These are phyloP conservation scores for Thaumetopoea pityocampa DNA, from an alignment of 1,140 invertebrate genomes.

Conservation along the genomic window DNA sequence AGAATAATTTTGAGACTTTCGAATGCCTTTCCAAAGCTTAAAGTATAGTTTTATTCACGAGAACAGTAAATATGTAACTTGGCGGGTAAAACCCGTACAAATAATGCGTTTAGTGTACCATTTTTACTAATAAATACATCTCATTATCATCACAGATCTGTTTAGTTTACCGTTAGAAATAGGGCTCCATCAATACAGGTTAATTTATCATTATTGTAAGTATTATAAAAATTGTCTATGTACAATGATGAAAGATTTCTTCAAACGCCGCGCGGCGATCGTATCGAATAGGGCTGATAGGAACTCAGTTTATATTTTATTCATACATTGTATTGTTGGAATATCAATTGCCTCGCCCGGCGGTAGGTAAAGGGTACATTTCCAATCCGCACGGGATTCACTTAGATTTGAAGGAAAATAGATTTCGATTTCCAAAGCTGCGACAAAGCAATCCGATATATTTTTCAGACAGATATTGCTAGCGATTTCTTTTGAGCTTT, in stretches of 20 bases:
- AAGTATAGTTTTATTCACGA: too few species aligned
- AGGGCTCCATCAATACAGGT: too few species aligned
- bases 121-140: too few species aligned
- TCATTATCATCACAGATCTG: too few species aligned
- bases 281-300: conserved; percentile 62
- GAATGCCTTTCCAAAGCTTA: too few species aligned
- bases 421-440: conserved; percentile 75
- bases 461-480: conserved; percentile 76
- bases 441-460: conserved; percentile 76
- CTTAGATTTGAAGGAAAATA: conserved; percentile 76
- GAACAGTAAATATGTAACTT: too few species aligned
- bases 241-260: conserved; percentile 29
- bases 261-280: conserved; percentile 58
- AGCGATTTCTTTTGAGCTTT: conserved; percentile 76
- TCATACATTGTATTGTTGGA: conserved; percentile 76
- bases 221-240: conserved; percentile 3
- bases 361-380: conserved; percentile 76
- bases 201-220: too few species aligned
- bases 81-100: too few species aligned
- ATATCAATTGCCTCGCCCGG: conserved; percentile 75
- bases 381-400: conserved; percentile 75
- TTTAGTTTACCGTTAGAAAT: too few species aligned
- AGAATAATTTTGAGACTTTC: too few species aligned
- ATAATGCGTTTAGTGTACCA: too few species aligned
- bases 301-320: conserved; percentile 75